Conservation (phyloP, 2,888 invertebrate genomes). For the Dione vanillae region DNA sequence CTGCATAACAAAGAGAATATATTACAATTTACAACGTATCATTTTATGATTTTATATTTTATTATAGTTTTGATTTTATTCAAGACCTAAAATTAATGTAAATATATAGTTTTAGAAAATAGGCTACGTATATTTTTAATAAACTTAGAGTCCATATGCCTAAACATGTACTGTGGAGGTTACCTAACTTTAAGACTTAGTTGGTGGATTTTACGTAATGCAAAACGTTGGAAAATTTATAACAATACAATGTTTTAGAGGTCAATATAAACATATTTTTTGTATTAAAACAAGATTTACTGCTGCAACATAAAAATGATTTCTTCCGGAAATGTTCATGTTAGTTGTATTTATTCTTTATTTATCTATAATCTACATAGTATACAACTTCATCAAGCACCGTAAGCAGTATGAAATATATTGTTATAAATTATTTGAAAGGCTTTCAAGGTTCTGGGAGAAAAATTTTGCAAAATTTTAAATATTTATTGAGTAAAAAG, state of each 20-base stretch:
- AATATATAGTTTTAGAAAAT: neutral
- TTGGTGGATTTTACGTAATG: neutral
- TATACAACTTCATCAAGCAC: too few species aligned
- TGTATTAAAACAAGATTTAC: too few species aligned
- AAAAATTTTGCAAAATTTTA: neutral
- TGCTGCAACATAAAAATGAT: too few species aligned
- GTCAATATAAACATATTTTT: too few species aligned
- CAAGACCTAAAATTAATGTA: neutral
- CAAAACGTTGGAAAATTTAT: neutral
- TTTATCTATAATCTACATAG: too few species aligned
- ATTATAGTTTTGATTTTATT: neutral
- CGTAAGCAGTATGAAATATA: too few species aligned
- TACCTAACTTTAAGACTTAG: too few species aligned
- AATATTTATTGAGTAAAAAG: slow-evolving; percentile 16
- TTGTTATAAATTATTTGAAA: too few species aligned
- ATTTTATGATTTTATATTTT: slow-evolving; percentile 18
- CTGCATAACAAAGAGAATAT: slow-evolving; percentile 41
- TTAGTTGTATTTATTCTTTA: too few species aligned
- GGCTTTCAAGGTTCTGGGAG: too few species aligned
- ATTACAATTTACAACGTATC: slow-evolving; percentile 33
- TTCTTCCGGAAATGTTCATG: too few species aligned
- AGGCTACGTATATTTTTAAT: neutral
- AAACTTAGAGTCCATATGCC: neutral
- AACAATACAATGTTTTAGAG: neutral
- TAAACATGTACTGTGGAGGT: too few species aligned